Evolutionary conservation across 2,888 invertebrate genomes (phyloP), one percentile per base, ranked within the genome.

Genomic region (Luperina testacea): DNA sequence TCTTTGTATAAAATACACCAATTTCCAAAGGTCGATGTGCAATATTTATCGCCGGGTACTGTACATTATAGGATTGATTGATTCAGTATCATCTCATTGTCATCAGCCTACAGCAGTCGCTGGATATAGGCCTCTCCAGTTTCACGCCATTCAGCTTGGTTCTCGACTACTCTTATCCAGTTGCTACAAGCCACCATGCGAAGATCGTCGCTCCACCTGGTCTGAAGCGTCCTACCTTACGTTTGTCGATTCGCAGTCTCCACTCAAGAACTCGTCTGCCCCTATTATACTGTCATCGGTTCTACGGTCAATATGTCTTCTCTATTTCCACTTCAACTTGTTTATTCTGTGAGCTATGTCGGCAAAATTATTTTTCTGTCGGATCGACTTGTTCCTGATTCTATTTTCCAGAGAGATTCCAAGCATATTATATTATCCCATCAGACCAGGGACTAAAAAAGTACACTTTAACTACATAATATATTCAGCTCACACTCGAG

Each of bases 401-500:
- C 15, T 61, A 27, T 61, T 15, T 32, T 8, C 17, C 27, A 61
- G 27, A 61, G 17, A 61, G 17, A 63, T 57, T 11, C 57, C 8
- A 32, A 63, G 17, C 63, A 27, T 61, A 27, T 61, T 38, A 38
- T 38, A 61, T 61, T 20, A 68, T 48, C 20, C 27, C 20, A 20
- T 48, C 32, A 32, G 32, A 48, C 13, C 13, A n/a, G 11, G 11
- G 3, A n/a, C 32, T 15, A 9, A 5, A 24, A 45, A 57, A 20
- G 61, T 42, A 71, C n/a, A 51, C 57, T 51, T n/a, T 61, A 53
- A 48, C 72, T 59, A 72, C 42, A 71, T 71, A 32, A 57, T 13
- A 32, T 80, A 83, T 83, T 84, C 85, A 67, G 17, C 45, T 76
- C 81, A 76, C 81, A 80, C 32, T 70, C 45, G 20, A 65, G 15